Evolutionary conservation across 2,797 vertebrate genomes (phyloP), one percentile per base, ranked within the genome.

Genomic region (Chrosomus eos): DNA sequence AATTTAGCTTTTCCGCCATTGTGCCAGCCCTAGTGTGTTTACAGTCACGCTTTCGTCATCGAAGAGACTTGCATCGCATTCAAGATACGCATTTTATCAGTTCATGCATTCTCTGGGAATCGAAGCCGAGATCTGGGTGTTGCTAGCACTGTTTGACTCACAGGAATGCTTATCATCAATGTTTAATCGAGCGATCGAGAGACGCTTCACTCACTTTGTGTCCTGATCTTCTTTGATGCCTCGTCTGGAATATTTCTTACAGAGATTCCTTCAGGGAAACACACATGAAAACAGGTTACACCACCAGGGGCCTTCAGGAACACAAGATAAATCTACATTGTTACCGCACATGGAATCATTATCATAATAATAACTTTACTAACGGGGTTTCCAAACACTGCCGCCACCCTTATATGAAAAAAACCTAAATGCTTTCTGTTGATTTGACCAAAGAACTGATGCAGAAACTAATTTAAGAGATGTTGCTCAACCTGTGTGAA

Each of bases 171-270:
- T 7, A 53, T 51, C 0, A 16, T 38, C 28, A 67, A 9, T 1
- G 31, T 26, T 70, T 9, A 51, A 36, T 9, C 10, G 10, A 7
- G 5, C 6, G 5, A 26, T 11, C 1, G 16, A 51, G 53, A 77
- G 67, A 33, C 38, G 60, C 1, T 26, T 82, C 68, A 84, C 95
- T 95, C 91, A 97, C 96, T 95, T 96, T 90, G 92, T 93, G 31
- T 97, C 96, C 23, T 94, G 95, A 78, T 97, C 96, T 14, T 97
- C 96, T 87, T 94, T 96, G 86, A 84, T 85, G 18, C 94, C 94
- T 90, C 94, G 92, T 90, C 96, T 96, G 71, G 94, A 91, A n/a
- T 96, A 96, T 88, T 95, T 97, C 91, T 96, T 97, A 80, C 94
- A 91, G 76, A 97, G 92, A 89, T 36, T 95, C 92, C 96, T 97